A percentile compares a stretch with the other conserved stretches of the same genome.
These are phyloP conservation scores for Pachyrhynchus sulphureomaculatus DNA, from an alignment of 1,140 invertebrate genomes.

Conservation along the genomic window DNA sequence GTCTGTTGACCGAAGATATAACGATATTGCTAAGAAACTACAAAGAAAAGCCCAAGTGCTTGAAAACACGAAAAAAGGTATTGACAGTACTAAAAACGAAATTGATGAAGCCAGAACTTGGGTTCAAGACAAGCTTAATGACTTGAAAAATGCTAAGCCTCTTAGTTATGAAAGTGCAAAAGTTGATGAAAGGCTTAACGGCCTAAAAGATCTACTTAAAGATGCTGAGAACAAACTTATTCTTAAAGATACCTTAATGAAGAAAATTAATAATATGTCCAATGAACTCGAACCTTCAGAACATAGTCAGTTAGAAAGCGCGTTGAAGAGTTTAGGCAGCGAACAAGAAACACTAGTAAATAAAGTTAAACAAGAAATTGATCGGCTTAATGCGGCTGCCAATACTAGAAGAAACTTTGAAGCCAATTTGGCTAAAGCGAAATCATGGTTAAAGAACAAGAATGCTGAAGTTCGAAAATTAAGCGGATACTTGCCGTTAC, in stretches of 20 bases:
- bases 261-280: constrained; percentile 79
- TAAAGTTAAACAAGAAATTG: constrained; percentile 72
- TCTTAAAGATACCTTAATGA: constrained; percentile 77
- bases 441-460: constrained; percentile 76
- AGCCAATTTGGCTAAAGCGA: constrained; percentile 72
- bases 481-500: constrained; percentile 72
- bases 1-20: constrained; percentile 76
- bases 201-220: constrained; percentile 72
- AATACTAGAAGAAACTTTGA: constrained; percentile 76
- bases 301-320: constrained; percentile 69
- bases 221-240: constrained; percentile 83
- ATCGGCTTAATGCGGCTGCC: constrained; percentile 64
- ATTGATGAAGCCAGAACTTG: constrained; percentile 76
- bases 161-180: constrained; percentile 74
- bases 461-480: constrained; percentile 74
- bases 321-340: constrained; percentile 62
- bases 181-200: constrained; percentile 70
- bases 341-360: constrained; percentile 73
- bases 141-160: constrained; percentile 64
- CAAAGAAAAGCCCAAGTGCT: constrained; percentile 79
- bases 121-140: constrained; percentile 73
- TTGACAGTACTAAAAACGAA: constrained; percentile 72
- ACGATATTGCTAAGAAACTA: constrained; percentile 79
- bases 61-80: constrained; percentile 77
- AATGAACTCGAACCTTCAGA: constrained; percentile 81